Evolutionary conservation across 2,113 vertebrate genomes (phyloP).

Genomic region (Lepisosteus osseus): DNA sequence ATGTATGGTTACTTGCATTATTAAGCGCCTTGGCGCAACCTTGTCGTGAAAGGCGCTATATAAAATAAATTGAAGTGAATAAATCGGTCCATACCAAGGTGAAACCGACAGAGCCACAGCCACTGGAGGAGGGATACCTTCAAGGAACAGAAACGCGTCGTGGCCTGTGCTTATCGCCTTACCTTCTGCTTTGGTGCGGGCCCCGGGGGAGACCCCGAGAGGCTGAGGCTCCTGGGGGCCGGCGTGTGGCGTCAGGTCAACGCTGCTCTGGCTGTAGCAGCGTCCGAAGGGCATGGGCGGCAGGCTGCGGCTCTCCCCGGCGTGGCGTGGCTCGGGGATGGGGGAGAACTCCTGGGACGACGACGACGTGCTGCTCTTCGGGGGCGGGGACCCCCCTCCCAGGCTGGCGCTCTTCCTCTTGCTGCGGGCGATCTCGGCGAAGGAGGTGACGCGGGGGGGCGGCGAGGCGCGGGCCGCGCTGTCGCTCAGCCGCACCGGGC

Average conservation of each 20-base stretch:
- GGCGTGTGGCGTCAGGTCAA: constrained; percentile 22
- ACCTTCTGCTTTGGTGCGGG: constrained; percentile 58
- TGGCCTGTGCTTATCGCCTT: not conserved
- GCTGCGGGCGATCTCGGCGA: constrained; percentile 88
- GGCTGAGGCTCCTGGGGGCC: constrained; percentile 19
- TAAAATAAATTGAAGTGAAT: too few relatives aligned
- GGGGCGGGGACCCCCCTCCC: constrained; percentile 53
- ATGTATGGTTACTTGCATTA: too few relatives aligned
- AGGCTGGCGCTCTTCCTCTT: constrained; percentile 62
- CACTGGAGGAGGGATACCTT: too few relatives aligned
- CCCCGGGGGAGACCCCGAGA: constrained; percentile 32
- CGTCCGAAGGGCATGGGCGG: constrained; percentile 65
- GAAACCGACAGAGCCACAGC: too few relatives aligned
- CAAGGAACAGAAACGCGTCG: too few relatives aligned
- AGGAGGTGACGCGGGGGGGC: constrained; percentile 83
- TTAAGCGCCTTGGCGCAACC: too few relatives aligned
- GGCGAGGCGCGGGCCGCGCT: constrained; percentile 60
- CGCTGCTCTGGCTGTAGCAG: constrained; percentile 69
- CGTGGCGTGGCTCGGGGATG: constrained; percentile 60
- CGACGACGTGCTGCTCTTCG: constrained; percentile 60
- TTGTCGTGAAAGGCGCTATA: too few relatives aligned
- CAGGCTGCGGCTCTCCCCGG: constrained; percentile 61
- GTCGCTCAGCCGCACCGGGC: constrained; percentile 87
- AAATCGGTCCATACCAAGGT: too few relatives aligned
- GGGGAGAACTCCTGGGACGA: constrained; percentile 85